Evolutionary conservation across 2,113 vertebrate species (phyloP).

Genomic region (Isichthys henryi): DNA sequence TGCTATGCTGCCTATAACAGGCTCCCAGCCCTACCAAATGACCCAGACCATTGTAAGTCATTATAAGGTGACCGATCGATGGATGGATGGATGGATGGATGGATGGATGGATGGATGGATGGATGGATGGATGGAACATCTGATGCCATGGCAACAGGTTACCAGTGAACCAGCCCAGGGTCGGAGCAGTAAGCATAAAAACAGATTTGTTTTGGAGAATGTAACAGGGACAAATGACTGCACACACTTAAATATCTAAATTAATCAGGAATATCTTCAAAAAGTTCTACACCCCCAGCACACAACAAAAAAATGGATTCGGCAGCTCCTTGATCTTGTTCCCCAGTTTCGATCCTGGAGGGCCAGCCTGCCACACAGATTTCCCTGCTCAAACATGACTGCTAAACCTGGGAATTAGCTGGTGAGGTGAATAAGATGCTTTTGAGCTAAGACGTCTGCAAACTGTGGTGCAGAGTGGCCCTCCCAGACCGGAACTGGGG

Average conservation of each 20-base stretch:
- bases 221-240: neutral
- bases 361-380: neutral
- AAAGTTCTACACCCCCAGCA: neutral
- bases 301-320: neutral
- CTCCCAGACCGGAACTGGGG: neutral
- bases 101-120: neutral
- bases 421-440: neutral
- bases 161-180: neutral
- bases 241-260: neutral
- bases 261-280: neutral
- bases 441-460: neutral
- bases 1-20: neutral
- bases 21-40: neutral
- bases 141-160: neutral
- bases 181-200: neutral
- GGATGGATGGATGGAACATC: neutral
- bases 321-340: neutral
- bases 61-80: neutral
- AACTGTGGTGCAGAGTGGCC: neutral
- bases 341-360: neutral
- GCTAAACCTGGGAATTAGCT: neutral
- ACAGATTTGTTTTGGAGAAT: too few relatives aligned
- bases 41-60: neutral
- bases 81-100: neutral
- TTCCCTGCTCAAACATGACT: neutral